Percentiles rank a stretch among this genome's conserved stretches.
Conservation (phyloP, 2,888 invertebrate species). For the Amphipoea lucens region DNA sequence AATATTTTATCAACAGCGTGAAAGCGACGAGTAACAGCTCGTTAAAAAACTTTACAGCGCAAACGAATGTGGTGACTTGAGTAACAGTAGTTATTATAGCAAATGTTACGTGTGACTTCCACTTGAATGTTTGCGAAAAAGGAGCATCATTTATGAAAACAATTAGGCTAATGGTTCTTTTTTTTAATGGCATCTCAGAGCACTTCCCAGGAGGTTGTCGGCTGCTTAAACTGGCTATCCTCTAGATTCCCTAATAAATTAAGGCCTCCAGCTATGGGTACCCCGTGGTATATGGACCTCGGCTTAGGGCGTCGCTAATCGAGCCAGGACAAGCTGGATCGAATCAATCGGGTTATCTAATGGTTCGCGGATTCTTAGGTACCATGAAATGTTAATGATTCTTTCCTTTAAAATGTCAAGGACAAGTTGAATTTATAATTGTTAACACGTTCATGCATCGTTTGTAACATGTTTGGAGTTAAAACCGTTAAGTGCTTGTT, state of each 20-base stretch:
- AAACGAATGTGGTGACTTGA: constrained; percentile 47
- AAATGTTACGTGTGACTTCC: constrained; percentile 36
- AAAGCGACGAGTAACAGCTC: constrained; percentile 44
- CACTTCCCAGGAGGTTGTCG: too few relatives aligned
- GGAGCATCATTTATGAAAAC: neutral
- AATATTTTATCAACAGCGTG: constrained; percentile 45
- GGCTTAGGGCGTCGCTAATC: too few relatives aligned
- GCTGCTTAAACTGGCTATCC: too few relatives aligned
- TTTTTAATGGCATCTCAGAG: too few relatives aligned
- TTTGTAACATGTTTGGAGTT: neutral
- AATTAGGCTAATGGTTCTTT: neutral
- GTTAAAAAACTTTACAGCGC: constrained; percentile 61
- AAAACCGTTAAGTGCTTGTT: neutral
- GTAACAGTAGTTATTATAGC: constrained; percentile 43
- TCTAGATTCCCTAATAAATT: too few relatives aligned
- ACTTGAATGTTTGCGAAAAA: constrained; percentile 20
- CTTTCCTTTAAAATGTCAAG: neutral
- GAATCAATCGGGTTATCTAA: too few relatives aligned
- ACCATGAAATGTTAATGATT: neutral
- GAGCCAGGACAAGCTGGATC: too few relatives aligned
- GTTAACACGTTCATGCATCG: neutral
- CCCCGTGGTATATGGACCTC: too few relatives aligned
- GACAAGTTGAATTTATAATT: neutral
- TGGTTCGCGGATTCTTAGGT: neutral
- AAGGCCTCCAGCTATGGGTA: too few relatives aligned